phyloP scores from a whole-genome alignment of 2,888 invertebrate species.

The Dolomedes plantarius region DNA sequence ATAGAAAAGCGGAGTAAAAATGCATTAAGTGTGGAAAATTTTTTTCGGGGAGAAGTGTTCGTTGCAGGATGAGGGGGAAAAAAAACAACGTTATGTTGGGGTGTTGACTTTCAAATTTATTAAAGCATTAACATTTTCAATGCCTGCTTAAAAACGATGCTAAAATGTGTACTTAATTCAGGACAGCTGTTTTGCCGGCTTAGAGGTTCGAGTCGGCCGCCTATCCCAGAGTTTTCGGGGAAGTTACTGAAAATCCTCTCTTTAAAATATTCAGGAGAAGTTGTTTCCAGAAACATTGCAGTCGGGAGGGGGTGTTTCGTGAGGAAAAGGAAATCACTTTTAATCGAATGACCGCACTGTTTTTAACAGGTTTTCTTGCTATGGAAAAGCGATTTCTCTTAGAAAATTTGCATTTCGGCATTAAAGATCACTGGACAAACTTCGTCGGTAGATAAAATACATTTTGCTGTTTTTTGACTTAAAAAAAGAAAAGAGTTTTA shows the following conservation, averaged over 20 bases:
- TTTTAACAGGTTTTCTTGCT: constrained; percentile 57
- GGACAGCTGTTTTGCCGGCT: constrained; percentile 46
- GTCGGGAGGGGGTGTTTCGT: constrained; percentile 13
- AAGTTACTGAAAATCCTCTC: constrained; percentile 42
- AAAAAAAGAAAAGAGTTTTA: neutral
- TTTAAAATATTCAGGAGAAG: constrained; percentile 67
- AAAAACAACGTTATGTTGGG: constrained; percentile 52
- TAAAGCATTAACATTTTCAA: constrained; percentile 71
- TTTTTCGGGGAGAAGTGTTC: constrained; percentile 16
- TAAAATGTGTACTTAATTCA: constrained; percentile 70
- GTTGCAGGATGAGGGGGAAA: constrained; percentile 15
- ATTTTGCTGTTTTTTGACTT: neutral
- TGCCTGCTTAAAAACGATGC: constrained; percentile 67
- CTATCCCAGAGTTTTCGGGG: constrained; percentile 10
- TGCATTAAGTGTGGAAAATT: constrained; percentile 55
- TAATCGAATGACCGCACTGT: constrained; percentile 57
- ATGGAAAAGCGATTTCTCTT: constrained; percentile 24
- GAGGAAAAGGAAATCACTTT: constrained; percentile 58
- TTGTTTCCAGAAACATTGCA: constrained; percentile 31
- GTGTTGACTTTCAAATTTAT: constrained; percentile 72
- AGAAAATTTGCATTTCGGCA: constrained; percentile 17
- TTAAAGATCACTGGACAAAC: neutral
- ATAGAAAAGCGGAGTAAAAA: constrained; percentile 54
- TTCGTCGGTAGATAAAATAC: neutral
- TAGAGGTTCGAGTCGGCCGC: neutral